Conservation (phyloP, 2,888 invertebrate species). For the Steromphala cineraria region DNA sequence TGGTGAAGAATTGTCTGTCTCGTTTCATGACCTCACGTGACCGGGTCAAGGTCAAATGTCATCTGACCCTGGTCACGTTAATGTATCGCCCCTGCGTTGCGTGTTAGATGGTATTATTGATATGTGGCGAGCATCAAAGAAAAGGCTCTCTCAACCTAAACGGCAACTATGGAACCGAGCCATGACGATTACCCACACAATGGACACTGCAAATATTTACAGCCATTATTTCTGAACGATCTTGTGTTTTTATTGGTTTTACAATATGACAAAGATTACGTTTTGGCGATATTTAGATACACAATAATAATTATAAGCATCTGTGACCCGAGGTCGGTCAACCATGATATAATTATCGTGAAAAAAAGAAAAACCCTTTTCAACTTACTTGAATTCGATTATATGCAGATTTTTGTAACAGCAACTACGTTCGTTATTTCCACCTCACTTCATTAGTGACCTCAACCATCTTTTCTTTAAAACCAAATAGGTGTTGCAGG, state of each 20-base stretch:
- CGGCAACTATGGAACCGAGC: neutral
- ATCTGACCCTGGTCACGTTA: conserved; percentile 6
- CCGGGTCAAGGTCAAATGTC: conserved; percentile 14
- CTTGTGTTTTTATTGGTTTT: neutral
- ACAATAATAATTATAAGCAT: no score
- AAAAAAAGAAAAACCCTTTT: no score
- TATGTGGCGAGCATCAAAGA: neutral
- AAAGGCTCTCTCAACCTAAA: neutral
- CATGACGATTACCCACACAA: neutral
- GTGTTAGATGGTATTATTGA: conserved; percentile 8
- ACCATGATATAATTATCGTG: no score
- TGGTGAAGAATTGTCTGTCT: conserved; percentile 6
- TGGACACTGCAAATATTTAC: conserved; percentile 15
- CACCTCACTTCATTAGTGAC: no score
- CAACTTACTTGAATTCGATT: no score
- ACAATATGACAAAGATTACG: neutral
- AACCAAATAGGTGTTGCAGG: no score
- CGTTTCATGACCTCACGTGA: conserved; percentile 5
- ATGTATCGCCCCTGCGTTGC: neutral
- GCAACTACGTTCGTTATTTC: no score
- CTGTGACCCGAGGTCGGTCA: no score
- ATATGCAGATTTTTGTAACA: no score
- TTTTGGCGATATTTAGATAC: no score
- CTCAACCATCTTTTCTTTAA: no score
- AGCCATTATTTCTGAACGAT: neutral